Percentiles rank a stretch among this genome's conserved stretches.
phyloP scores from a whole-genome alignment of 2,113 vertebrate species.

The Pomatostomus ruficeps region DNA sequence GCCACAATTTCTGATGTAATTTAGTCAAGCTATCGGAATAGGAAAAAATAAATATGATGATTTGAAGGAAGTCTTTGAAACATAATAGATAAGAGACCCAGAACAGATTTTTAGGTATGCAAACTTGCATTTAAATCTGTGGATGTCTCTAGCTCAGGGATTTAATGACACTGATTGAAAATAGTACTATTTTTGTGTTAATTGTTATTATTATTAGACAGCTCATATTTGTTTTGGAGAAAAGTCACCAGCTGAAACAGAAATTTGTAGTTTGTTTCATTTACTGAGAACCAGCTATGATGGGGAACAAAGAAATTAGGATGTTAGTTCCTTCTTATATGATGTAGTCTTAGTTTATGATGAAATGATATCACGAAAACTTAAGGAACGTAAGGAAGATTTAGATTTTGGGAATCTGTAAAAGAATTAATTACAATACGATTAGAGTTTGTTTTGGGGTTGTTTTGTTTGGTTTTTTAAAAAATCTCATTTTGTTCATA shows the following conservation, averaged over 20 bases:
- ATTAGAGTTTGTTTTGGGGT: background rate
- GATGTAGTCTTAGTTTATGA: background rate
- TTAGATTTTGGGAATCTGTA: background rate
- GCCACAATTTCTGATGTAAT: background rate
- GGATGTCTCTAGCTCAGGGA: background rate
- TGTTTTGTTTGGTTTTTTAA: background rate
- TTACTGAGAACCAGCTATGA: background rate
- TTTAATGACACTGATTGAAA: background rate
- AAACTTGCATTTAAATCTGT: background rate
- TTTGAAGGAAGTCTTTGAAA: background rate
- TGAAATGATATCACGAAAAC: background rate
- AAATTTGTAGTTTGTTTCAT: background rate
- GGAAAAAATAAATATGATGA: background rate
- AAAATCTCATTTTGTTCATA: background rate
- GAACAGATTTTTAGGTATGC: background rate
- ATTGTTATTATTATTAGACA: background rate
- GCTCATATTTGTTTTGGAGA: background rate
- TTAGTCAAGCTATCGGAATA: background rate
- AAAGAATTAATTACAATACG: background rate
- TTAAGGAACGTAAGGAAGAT: background rate
- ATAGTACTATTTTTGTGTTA: background rate
- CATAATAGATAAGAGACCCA: accelerated
- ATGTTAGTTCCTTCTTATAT: background rate
- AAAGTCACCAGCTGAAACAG: background rate
- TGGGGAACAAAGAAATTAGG: background rate